Base-by-base conservation (phyloP, 2,888 invertebrate species). In the Drosophila phalerata region DNA sequence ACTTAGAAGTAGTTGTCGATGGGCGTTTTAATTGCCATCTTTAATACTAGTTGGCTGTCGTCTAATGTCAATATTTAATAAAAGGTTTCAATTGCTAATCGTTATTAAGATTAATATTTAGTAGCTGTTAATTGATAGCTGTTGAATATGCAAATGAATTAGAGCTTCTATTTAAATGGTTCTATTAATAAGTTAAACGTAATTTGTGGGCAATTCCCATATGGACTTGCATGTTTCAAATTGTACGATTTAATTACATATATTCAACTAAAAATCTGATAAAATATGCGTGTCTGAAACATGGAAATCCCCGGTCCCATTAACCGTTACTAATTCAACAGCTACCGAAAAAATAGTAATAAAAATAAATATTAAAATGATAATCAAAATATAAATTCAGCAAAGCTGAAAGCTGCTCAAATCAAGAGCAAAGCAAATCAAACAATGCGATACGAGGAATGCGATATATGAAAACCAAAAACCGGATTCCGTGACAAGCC, bases 401-500 rank as follows among this genome's bases (percentile, higher is more conserved):
- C 45, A 47, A 60, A 63, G 32, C 43, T 58, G 34, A 65, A 67
- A 70, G 68, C 67, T 65, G 45, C 45, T 80, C 51, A 63, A 65
- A 83, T 81, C 83, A 69, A 81, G 70, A 71, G 83, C 65, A 74
- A 69, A 73, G 40, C 75, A 70, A 45, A 65, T 43, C 45, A 34
- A 43, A 69, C 71, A 71, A 67, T 47, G 57, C 55, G 45, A 73
- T 62, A 43, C 34, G 34, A 32, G 17, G 49, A 30, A 30, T 30
- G 30, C 10, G 30, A 30, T 30, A 30, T 30, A 30, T 22, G 3
- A 30, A 30, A 30, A 6, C 37, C 2, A 40, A 61, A 74, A 84
- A 84, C 85, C 83, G 85, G 83, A 84, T 85, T 82, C 66, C 52
- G 56, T 68, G 68, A 55, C 65, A 60, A 62, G 67, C 58, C 68